Percentiles rank a stretch among this genome's conserved stretches.
phyloP scores from a whole-genome alignment of 2,888 invertebrate genomes.

The Acleris sparsana region DNA sequence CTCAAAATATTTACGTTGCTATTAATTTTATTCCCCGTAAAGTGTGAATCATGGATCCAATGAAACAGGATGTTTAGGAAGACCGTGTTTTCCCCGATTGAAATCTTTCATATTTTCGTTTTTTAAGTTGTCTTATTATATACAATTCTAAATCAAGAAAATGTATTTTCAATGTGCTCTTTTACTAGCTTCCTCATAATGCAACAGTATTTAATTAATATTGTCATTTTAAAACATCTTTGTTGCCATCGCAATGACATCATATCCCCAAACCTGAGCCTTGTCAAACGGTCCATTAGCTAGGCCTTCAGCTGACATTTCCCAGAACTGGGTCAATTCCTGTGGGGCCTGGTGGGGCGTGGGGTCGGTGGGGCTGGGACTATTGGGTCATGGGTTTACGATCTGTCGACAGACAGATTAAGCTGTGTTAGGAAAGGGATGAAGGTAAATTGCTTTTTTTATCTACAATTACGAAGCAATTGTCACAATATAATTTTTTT shows the following conservation, averaged over 20 bases:
- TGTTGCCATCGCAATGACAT: slow-evolving; percentile 11
- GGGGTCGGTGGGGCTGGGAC: slow-evolving; percentile 42
- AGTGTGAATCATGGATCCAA: too few species aligned
- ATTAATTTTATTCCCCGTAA: too few species aligned
- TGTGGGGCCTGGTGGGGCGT: slow-evolving; percentile 45
- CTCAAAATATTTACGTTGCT: too few species aligned
- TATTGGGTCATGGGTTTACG: slow-evolving; percentile 67
- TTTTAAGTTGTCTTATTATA: too few species aligned
- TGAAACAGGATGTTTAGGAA: too few species aligned
- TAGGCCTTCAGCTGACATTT: slow-evolving; percentile 56
- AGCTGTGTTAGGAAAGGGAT: slow-evolving; percentile 35
- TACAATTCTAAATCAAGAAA: too few species aligned
- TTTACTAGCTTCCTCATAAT: too few species aligned
- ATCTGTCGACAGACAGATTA: slow-evolving; percentile 51
- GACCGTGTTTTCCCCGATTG: too few species aligned
- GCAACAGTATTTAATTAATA: too few species aligned
- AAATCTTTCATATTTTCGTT: too few species aligned
- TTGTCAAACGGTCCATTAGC: slow-evolving; percentile 45
- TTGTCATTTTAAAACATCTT: background rate
- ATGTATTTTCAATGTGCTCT: too few species aligned
- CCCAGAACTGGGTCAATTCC: slow-evolving; percentile 60
- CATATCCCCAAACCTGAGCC: slow-evolving; percentile 21
- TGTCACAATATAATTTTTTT: background rate
- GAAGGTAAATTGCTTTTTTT: slow-evolving; percentile 23
- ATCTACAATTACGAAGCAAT: background rate